Percentiles rank a stretch among this genome's conserved stretches.
Conservation (phyloP, 2,888 invertebrate species). For the Nemurella pictetii region DNA sequence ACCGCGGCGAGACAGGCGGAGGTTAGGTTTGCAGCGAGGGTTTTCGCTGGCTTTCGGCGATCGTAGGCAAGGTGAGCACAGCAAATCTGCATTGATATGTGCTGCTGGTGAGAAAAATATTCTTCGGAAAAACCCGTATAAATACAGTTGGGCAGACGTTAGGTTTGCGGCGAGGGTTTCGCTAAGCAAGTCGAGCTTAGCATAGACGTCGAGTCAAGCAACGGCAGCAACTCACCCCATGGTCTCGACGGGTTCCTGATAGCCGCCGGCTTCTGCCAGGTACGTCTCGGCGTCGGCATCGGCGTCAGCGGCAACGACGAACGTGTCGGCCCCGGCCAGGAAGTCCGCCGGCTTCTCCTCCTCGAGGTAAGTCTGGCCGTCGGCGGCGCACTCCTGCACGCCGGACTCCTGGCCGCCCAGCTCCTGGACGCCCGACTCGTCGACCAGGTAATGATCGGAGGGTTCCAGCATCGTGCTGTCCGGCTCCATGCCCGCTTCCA, state of each 20-base stretch:
- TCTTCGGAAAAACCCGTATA: too few relatives aligned
- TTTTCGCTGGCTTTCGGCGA: too few relatives aligned
- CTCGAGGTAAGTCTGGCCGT: neutral
- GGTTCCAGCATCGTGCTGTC: neutral
- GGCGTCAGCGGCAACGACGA: neutral
- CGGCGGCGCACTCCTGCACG: neutral
- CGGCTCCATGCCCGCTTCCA: neutral
- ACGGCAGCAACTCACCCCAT: neutral
- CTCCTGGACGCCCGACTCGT: neutral
- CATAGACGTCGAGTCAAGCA: too few relatives aligned
- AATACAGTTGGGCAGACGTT: too few relatives aligned
- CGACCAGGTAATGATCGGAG: neutral
- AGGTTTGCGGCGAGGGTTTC: too few relatives aligned
- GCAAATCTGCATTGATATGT: too few relatives aligned
- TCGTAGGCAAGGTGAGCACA: too few relatives aligned
- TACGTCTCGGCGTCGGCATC: neutral
- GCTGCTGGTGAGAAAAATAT: too few relatives aligned
- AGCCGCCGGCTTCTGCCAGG: neutral
- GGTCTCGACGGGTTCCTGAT: neutral
- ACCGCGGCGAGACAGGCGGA: too few relatives aligned
- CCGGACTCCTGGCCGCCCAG: neutral
- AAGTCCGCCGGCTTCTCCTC: neutral
- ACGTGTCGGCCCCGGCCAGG: neutral
- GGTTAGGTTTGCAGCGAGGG: too few relatives aligned
- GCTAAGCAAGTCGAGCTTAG: too few relatives aligned